Conservation (phyloP, 1,140 invertebrate genomes). For the Choristoneura fumiferana region DNA sequence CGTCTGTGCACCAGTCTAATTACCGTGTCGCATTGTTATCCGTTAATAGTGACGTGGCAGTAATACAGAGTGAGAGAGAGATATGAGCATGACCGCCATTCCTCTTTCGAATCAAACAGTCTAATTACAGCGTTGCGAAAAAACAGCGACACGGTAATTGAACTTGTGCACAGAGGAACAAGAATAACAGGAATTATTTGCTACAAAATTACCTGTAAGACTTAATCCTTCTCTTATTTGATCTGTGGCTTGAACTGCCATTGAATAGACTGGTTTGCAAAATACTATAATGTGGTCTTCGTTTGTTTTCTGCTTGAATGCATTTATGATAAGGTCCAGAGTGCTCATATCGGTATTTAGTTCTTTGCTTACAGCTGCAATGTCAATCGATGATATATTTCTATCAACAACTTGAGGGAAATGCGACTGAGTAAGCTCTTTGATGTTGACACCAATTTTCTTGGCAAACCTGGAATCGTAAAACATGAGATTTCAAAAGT, state of each 20-base stretch:
- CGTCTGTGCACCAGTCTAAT: no score
- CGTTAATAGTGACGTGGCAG: no score
- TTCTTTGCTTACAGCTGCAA: constrained; percentile 43
- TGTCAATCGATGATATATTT: constrained; percentile 41
- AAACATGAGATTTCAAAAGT: constrained; percentile 15
- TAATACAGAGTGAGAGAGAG: no score
- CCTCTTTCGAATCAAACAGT: no score
- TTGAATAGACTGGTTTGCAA: constrained; percentile 71
- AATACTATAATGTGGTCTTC: constrained; percentile 72
- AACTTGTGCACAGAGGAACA: no score
- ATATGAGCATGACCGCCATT: no score
- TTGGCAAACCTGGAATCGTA: constrained; percentile 61
- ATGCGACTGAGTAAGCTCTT: constrained; percentile 62
- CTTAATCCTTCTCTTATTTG: constrained; percentile 61
- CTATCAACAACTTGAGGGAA: constrained; percentile 68
- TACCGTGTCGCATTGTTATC: no score
- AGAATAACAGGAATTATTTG: no score
- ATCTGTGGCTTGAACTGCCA: constrained; percentile 55
- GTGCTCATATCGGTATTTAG: constrained; percentile 56
- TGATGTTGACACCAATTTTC: constrained; percentile 65
- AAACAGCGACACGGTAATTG: no score
- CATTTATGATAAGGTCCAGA: constrained; percentile 67
- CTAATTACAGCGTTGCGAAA: no score
- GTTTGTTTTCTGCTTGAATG: constrained; percentile 64
- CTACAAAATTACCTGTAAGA: constrained; percentile 53